A percentile compares a stretch with the other conserved stretches of the same genome.
Evolutionary conservation across 2,113 vertebrate species (phyloP).

Genomic region (Gobius niger): DNA sequence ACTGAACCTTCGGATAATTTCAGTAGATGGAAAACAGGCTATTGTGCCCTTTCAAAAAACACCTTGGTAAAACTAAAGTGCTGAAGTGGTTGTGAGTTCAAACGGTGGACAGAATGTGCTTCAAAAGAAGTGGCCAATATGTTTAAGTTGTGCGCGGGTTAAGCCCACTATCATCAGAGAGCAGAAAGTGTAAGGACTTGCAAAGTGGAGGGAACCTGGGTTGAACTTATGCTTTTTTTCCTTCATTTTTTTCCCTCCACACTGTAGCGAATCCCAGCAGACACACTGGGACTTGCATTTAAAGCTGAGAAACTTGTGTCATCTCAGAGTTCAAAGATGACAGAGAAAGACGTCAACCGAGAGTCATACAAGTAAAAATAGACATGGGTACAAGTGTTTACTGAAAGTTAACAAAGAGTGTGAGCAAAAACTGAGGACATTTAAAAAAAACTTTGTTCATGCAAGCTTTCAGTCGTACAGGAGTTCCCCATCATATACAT

Average conservation of each 20-base stretch:
- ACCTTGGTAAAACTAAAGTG: neutral
- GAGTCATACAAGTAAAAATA: neutral
- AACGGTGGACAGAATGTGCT: constrained; percentile 21
- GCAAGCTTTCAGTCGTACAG: too few species aligned
- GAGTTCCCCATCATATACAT: too few species aligned
- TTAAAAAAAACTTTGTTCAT: too few species aligned
- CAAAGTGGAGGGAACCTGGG: constrained; percentile 29
- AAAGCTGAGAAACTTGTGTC: constrained; percentile 21
- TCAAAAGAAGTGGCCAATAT: constrained; percentile 30
- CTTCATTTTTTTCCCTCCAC: neutral
- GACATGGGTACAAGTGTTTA: neutral
- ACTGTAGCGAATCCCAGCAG: constrained; percentile 17
- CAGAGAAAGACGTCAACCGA: constrained; percentile 28
- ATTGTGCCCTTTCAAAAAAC: too few species aligned
- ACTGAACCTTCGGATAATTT: neutral
- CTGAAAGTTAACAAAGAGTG: neutral
- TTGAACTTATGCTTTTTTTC: constrained; percentile 36
- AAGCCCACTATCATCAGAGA: constrained; percentile 46
- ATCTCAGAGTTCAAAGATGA: constrained; percentile 24
- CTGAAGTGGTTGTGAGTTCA: constrained; percentile 33
- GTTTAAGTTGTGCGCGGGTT: constrained; percentile 32
- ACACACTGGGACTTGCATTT: constrained; percentile 15
- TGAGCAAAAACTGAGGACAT: neutral
- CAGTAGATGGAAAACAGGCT: neutral
- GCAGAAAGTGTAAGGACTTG: constrained; percentile 30